Evolutionary conservation across 92 coral and sea anemone genomes (phyloP), one percentile per base, ranked within the genome.

Genomic region (Pocillopora grandis): DNA sequence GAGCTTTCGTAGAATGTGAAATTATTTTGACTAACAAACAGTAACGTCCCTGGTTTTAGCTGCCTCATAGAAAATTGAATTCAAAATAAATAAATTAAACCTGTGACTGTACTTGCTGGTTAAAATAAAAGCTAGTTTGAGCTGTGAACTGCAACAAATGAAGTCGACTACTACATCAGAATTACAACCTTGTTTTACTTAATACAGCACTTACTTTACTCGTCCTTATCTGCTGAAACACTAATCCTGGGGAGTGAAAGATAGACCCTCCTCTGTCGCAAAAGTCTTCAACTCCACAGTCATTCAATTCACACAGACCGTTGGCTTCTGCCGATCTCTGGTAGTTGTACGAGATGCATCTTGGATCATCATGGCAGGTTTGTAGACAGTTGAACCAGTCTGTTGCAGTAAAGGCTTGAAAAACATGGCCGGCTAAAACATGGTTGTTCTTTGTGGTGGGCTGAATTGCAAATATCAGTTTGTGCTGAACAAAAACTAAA

Each of bases 311-410:
- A 55, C 78, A 75, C 63, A 56, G 49, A 52, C 78, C 78, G 27
- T 57, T 75, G 36, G 78, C 64, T 10, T 15, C 64, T 56, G 78
- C 78, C 0, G 78, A 75, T 75, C 42, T 75, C 48, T 87, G 27
- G 71, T 79, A 87, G 56, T 87, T 87, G 42, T 87, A 87, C 35
- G 90, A 87, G 20, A 81, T 42, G 19, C 90, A 87, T 18, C 73
- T 36, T 21, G 77, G 49, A 56, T 31, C 63, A 21, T 75, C 23
- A 15, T 75, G 65, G 37, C 88, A 85, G 59, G 75, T 72, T 9
- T 58, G 49, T 16, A 85, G 1, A 18, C 89, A 85, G n/a, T 55
- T 71, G 6, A 85, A 66, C 89, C 89, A 85, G 66, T 85, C 89
- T 42, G 31, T 13, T 16, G 75, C n/a, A 49, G 42, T 58, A 17